Conservation (phyloP, 2,113 vertebrate genomes). For the Guaruba guarouba region DNA sequence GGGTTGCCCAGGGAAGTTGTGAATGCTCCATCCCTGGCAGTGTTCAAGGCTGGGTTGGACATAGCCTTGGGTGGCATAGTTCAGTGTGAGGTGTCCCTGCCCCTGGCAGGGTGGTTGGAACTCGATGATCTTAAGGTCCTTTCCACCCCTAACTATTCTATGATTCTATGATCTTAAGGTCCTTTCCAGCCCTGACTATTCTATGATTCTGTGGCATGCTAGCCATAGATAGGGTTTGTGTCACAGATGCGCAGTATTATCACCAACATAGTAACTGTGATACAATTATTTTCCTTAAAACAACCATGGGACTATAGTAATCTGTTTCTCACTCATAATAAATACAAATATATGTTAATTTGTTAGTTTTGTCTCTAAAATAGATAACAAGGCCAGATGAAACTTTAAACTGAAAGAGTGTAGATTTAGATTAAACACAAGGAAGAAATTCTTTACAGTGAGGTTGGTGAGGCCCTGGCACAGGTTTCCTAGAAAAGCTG, state of each 20-base stretch:
- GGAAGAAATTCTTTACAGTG: not conserved
- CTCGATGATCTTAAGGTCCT: too few species aligned
- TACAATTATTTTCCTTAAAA: not conserved
- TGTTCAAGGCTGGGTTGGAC: too few species aligned
- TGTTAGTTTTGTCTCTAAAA: not conserved
- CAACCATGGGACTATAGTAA: not conserved
- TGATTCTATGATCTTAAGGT: too few species aligned
- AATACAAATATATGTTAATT: not conserved
- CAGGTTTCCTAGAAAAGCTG: not conserved
- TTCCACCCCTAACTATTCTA: too few species aligned
- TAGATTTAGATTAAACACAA: not conserved
- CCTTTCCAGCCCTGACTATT: too few species aligned
- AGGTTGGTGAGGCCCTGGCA: not conserved
- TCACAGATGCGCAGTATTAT: not conserved
- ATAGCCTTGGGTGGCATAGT: too few species aligned
- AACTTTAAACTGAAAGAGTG: not conserved
- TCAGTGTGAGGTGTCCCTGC: too few species aligned
- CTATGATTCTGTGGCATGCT: not conserved
- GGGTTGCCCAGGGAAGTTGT: too few species aligned
- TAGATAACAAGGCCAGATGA: not conserved
- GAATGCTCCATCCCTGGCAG: too few species aligned
- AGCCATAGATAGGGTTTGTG: not conserved
- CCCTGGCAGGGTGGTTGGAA: too few species aligned
- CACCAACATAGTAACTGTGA: not conserved
- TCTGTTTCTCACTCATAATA: not conserved